Evolutionary conservation across 2,888 invertebrate species (phyloP), one percentile per base, ranked within the genome.

Genomic region (Aplocera efformata): DNA sequence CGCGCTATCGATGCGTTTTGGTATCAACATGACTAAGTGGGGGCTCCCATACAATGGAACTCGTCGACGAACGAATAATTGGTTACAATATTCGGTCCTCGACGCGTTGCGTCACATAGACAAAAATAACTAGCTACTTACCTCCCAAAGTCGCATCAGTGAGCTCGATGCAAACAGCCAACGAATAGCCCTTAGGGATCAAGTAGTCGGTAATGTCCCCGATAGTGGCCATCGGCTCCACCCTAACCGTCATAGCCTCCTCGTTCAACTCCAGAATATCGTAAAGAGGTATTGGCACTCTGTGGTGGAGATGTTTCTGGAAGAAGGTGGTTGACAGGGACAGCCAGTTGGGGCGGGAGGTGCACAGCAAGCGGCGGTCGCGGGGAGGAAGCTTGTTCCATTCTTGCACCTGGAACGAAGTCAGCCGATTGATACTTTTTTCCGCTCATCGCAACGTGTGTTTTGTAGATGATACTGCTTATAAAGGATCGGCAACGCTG

Each of bases 91-190:
- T n/a, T n/a, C n/a, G n/a, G n/a, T n/a, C n/a, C n/a, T n/a, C n/a
- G n/a, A n/a, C n/a, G n/a, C n/a, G n/a, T n/a, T n/a, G n/a, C n/a
- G n/a, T n/a, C n/a, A n/a, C n/a, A n/a, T n/a, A n/a, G n/a, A n/a
- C n/a, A n/a, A n/a, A n/a, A n/a, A n/a, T n/a, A n/a, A 17, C 8
- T 30, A 6, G 6, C n/a, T 17, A 45, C 53, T 44, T 27, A 85
- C 88, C 92, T 56, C 93, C 93, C 10, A 92, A 73, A 3, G 93
- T 93, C 10, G 93, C 93, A 66, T 93, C 93, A 1, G 88, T 90
- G 32, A 93, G 88, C 70, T 93, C 93, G 31, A 93, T 85, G 20
- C 92, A 92, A 1, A 93, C 92, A 1, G 92, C 92, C 31, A 93
- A 63, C 0, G 92, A 92, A 63, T 92, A 93, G 0, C 93, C 92